Evolutionary conservation across 2,113 vertebrate genomes (phyloP), one percentile per base, ranked within the genome.

Genomic region (Ia io): DNA sequence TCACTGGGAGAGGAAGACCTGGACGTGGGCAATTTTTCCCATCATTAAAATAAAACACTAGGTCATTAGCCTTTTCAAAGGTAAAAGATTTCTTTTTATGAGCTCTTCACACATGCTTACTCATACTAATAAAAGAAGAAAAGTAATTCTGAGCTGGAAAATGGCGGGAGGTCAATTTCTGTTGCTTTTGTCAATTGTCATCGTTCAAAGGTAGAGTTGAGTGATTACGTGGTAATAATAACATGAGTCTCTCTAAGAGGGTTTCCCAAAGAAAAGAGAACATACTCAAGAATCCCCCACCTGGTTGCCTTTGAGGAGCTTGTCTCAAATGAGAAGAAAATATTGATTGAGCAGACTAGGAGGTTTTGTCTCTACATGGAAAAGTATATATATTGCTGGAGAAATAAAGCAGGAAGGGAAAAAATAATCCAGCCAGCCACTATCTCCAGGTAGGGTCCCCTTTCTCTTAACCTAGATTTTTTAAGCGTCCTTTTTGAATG

Each of bases 281-380:
- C 85, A 69, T 49, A 25, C n/a, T 35, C 11, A 59, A 17, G 9
- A 80, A 53, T 67, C 28, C 63, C n/a, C 23, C 23, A 88, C 28
- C 20, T 91, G 56, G 23, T 47, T 35, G 6, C 32, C 32, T 93
- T 53, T 71, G 51, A 85, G 56, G 32, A 84, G 13, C 32, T 91
- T 92, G 28, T 76, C 69, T 92, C 59, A 88, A 90, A 93, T 83
- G 30, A 92, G 77, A 88, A 92, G 56, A 84, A 93, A 93, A 53
- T 94, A 70, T 22, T 95, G 65, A 67, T 84, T 78, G 37, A 56
- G 20, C 30, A 77, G 40, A 70, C 12, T 56, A 17, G 47, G 51
- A 88, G 49, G 28, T 69, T 30, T 74, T 93, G 79, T 91, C 44
- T 79, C 51, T 69, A 44, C 51, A n/a, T 65, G 10, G 49, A n/a